Evolutionary conservation across 2,797 vertebrate species (phyloP), one percentile per base, ranked within the genome.

Genomic region (Clarias laeviceps): DNA sequence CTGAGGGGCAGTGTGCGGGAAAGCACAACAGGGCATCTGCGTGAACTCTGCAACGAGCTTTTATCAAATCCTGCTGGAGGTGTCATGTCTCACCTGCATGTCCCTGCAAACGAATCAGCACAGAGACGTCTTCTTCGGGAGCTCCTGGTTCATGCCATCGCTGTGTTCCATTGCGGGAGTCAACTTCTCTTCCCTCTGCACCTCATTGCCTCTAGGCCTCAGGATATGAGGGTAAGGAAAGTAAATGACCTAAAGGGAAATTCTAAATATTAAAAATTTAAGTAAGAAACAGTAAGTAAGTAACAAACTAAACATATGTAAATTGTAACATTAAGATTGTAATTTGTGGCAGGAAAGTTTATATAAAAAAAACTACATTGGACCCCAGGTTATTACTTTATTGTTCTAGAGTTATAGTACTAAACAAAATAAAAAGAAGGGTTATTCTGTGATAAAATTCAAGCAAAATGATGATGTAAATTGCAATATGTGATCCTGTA

Each of bases 121-220:
- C 89, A 76, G 86, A 93, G 86, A 37, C 92, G 88, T 66, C 88
- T 80, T 32, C 56, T 95, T 24, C 66, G 94, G 91, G 94, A 95
- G 90, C 91, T 95, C 74, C 88, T 96, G 88, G 92, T 95, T 62
- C 95, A 96, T 37, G 90, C 93, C 73, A 88, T 85, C 70, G 90
- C 93, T 4, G 92, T 94, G 82, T 90, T 95, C 27, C 90, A 93
- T 82, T 90, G 84, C 86, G 88, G 87, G 18, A 92, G 34, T 9
- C 4, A 6, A 27, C 82, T 95, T 0, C 87, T 95, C 65, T 18
- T 1, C 73, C 94, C 94, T n/a, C 92, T 95, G 0, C 0, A 62
- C 45, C 91, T 87, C 74, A 93, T 95, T 0, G 93, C 94, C 72
- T 91, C 84, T 77, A 88, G 91, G 70, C 91, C 94, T 4, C 90